These are phyloP conservation scores for Anomalospiza imberbis DNA, from an alignment of 2,797 vertebrate genomes.

Conservation along the genomic window DNA sequence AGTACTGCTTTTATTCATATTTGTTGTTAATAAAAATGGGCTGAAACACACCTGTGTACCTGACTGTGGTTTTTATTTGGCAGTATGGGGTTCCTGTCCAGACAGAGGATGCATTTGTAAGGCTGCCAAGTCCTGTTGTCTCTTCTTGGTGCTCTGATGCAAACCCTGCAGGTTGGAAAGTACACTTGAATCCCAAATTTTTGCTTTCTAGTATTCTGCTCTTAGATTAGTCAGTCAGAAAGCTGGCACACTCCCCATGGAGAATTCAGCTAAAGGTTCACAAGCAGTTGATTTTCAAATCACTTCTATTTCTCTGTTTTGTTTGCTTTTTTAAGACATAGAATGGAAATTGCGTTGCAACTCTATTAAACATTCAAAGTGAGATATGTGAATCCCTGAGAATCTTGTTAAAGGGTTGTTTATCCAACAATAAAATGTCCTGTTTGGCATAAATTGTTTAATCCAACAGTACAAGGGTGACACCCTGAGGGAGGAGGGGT, in stretches of 20 bases:
- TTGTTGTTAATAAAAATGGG: background rate
- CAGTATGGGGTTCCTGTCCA: constrained; percentile 83
- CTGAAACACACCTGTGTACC: background rate
- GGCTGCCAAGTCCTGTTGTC: constrained; percentile 78
- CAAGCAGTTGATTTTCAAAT: background rate
- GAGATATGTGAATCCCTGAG: background rate
- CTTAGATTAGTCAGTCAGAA: background rate
- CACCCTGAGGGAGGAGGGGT: background rate
- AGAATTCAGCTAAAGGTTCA: background rate
- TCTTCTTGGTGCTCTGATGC: constrained; percentile 81
- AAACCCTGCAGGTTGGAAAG: constrained; percentile 85
- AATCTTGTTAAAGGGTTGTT: background rate
- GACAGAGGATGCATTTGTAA: constrained; percentile 71
- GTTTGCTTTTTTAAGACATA: background rate
- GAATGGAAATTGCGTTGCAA: background rate
- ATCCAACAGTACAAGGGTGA: constrained; percentile 3
- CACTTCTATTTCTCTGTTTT: background rate
- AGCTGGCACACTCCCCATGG: background rate
- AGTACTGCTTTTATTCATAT: background rate
- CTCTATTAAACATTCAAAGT: background rate
- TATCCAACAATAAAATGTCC: background rate
- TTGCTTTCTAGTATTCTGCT: background rate
- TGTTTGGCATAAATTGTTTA: background rate
- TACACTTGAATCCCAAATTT: background rate
- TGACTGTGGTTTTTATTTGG: background rate